phyloP scores from a whole-genome alignment of 2,113 vertebrate genomes.

The Jaculus jaculus region DNA sequence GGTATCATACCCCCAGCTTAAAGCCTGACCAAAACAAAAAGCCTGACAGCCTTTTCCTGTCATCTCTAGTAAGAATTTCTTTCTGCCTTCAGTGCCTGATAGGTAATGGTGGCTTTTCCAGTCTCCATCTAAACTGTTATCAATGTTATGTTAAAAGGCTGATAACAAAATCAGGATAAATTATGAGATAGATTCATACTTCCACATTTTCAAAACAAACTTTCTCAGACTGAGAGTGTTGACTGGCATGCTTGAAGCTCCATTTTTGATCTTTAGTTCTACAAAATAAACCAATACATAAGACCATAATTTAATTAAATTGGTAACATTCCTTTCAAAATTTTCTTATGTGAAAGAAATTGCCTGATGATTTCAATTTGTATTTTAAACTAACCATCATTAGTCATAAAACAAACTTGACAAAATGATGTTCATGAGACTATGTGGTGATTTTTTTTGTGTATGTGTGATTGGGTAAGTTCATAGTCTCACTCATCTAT shows the following conservation, averaged over 20 bases:
- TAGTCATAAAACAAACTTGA: background rate
- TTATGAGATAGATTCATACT: background rate
- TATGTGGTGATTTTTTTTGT: too few relatives aligned
- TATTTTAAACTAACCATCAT: background rate
- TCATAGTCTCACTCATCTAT: too few relatives aligned
- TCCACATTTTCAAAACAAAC: background rate
- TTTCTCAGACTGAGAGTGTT: background rate
- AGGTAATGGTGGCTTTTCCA: too few relatives aligned
- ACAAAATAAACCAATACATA: background rate
- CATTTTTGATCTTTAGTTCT: background rate
- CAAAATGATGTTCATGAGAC: background rate
- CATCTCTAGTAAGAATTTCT: too few relatives aligned
- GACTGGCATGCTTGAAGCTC: background rate
- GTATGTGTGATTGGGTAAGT: too few relatives aligned
- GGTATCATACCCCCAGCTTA: background rate
- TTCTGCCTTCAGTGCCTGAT: too few relatives aligned
- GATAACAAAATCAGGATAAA: background rate
- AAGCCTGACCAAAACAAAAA: too few relatives aligned
- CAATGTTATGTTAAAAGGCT: background rate
- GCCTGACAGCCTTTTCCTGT: too few relatives aligned
- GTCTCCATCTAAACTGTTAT: background rate
- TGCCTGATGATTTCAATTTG: background rate
- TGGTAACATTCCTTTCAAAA: background rate
- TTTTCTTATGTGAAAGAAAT: background rate
- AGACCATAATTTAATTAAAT: too few relatives aligned